These are phyloP conservation scores for Hipparchia sbordonii DNA, from an alignment of 2,888 invertebrate genomes.

Conservation along the genomic window DNA sequence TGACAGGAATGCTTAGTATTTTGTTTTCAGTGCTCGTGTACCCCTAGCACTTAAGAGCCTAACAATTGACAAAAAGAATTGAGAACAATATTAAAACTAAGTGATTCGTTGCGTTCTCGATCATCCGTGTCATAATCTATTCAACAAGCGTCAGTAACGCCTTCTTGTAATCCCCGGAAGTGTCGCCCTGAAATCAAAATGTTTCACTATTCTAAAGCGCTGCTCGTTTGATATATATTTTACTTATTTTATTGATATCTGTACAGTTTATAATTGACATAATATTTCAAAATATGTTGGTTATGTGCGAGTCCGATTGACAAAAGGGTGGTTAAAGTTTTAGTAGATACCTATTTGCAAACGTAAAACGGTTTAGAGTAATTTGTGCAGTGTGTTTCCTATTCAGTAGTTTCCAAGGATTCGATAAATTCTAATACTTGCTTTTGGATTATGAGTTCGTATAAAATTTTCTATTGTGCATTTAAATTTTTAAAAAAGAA, in stretches of 20 bases:
- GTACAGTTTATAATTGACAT: not conserved
- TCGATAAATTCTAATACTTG: not conserved
- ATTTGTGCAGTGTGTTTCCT: not conserved
- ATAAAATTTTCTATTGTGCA: not conserved
- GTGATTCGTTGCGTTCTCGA: slow-evolving; percentile 55
- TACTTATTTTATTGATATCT: not conserved
- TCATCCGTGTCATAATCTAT: slow-evolving; percentile 66
- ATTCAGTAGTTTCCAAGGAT: not conserved
- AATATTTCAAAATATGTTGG: not conserved
- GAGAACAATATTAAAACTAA: slow-evolving; percentile 61
- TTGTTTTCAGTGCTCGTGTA: slow-evolving; percentile 35
- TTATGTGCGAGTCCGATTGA: not conserved
- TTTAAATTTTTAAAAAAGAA: not conserved
- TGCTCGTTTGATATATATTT: not conserved
- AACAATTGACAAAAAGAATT: slow-evolving; percentile 72
- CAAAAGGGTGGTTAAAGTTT: not conserved
- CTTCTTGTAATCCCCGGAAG: slow-evolving; percentile 96
- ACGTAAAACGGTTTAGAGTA: not conserved
- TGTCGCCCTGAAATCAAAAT: slow-evolving; percentile 91
- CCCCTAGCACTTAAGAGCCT: slow-evolving; percentile 55
- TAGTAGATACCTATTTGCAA: not conserved
- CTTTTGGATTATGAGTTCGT: not conserved
- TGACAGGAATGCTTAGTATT: slow-evolving; percentile 22
- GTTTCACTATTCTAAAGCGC: slow-evolving; percentile 59
- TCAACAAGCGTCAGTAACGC: slow-evolving; percentile 93